These are phyloP conservation scores for Dicrostonyx torquatus DNA, from an alignment of 2,797 vertebrate genomes.

Conservation along the genomic window DNA sequence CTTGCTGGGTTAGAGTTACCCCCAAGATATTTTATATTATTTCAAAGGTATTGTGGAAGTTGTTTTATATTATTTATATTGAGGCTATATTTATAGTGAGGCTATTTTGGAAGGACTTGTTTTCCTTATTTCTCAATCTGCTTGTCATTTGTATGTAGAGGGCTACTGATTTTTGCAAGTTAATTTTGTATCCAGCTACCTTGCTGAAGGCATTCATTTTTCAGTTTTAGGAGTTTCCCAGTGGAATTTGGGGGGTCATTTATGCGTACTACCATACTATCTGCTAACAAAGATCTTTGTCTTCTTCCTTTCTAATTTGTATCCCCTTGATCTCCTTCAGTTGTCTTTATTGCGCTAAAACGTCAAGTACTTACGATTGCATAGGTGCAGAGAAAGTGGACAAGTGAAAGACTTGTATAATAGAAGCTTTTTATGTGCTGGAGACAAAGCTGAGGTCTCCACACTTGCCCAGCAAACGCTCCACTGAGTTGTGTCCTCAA, in stretches of 20 bases:
- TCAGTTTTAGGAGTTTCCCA: not conserved
- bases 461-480: not conserved
- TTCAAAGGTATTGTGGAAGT: not conserved
- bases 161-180: not conserved
- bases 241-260: not conserved
- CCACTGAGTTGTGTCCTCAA: not conserved
- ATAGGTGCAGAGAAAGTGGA: not conserved
- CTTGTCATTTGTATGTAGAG: not conserved
- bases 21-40: not conserved
- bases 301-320: not conserved
- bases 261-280: not conserved
- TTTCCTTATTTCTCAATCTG: not conserved
- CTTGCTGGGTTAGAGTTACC: not conserved
- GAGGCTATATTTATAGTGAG: no score
- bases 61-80: not conserved
- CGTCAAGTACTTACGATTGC: not conserved
- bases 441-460: not conserved
- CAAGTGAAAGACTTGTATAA: not conserved
- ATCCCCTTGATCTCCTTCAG: not conserved
- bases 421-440: not conserved
- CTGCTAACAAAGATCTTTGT: not conserved
- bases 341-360: not conserved
- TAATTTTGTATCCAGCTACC: not conserved
- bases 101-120: not conserved
- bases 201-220: not conserved